These are phyloP conservation scores for Agrilus planipennis DNA, from an alignment of 1,140 invertebrate species.

Conservation along the genomic window DNA sequence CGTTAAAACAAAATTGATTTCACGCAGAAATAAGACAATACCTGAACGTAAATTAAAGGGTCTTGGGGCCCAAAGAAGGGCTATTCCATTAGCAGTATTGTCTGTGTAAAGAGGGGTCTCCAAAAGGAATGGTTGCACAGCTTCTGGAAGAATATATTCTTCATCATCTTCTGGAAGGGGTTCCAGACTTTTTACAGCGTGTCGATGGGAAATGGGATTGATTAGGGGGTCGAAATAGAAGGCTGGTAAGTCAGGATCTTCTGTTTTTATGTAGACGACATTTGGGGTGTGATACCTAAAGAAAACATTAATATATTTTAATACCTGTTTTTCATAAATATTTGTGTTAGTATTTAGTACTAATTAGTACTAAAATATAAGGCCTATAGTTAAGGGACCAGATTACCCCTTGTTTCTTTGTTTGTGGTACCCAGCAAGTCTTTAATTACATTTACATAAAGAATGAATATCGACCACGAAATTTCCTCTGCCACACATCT, in stretches of 20 bases:
- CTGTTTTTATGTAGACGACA: slow-evolving; percentile 99
- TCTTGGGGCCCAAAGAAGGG: slow-evolving; percentile 94
- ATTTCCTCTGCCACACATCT: slow-evolving; percentile 41
- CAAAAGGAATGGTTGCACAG: slow-evolving; percentile 83
- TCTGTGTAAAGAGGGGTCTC: slow-evolving; percentile 95
- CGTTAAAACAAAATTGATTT: background rate
- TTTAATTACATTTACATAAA: slow-evolving; percentile 31
- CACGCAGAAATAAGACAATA: background rate
- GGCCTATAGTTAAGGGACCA: slow-evolving; percentile 11
- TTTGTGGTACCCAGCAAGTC: slow-evolving; percentile 39
- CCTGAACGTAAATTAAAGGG: slow-evolving; percentile 94
- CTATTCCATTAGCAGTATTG: slow-evolving; percentile 98
- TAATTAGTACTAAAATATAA: slow-evolving; percentile 8
- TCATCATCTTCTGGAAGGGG: slow-evolving; percentile 87
- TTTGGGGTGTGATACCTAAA: slow-evolving; percentile 96
- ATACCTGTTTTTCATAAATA: slow-evolving; percentile 5
- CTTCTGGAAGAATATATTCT: slow-evolving; percentile 86
- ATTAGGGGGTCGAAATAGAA: slow-evolving; percentile 99
- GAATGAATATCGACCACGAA: slow-evolving; percentile 36
- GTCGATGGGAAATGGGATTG: slow-evolving; percentile 95
- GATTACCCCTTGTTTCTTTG: no score
- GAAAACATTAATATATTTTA: slow-evolving; percentile 12
- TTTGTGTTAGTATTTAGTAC: no score
- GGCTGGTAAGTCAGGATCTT: slow-evolving; percentile 99
- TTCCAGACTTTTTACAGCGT: slow-evolving; percentile 74